phyloP scores from a whole-genome alignment of 2,113 vertebrate genomes.

The Nicator chloris region DNA sequence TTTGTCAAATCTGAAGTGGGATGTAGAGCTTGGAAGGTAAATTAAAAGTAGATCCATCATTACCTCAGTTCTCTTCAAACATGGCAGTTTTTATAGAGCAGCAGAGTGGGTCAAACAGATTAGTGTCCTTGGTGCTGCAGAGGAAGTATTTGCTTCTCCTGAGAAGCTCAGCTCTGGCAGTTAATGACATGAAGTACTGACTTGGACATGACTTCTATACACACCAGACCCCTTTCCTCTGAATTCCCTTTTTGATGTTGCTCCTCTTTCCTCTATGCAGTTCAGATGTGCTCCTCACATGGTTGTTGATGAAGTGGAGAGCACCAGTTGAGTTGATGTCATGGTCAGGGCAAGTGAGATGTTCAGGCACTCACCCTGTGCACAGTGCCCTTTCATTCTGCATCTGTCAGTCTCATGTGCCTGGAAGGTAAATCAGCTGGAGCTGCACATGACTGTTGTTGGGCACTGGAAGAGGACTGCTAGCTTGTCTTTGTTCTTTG shows the following conservation, averaged over 20 bases:
- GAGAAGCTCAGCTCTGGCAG: background rate
- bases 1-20: background rate
- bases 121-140: background rate
- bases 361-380: fast-evolving
- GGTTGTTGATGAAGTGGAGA: background rate
- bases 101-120: background rate
- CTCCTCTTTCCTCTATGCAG: background rate
- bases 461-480: background rate
- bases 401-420: background rate
- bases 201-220: background rate
- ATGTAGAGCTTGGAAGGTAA: background rate
- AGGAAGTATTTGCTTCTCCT: background rate
- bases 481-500: background rate
- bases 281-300: background rate
- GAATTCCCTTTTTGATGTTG: background rate
- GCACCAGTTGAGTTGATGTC: background rate
- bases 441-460: background rate
- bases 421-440: background rate
- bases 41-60: background rate
- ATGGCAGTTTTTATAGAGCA: background rate
- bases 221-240: background rate
- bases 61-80: background rate
- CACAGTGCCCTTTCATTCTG: background rate
- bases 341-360: background rate
- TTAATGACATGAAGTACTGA: background rate